Evolutionary conservation across 2,797 vertebrate genomes (phyloP).

Genomic region (Pipistrellus nathusii): DNA sequence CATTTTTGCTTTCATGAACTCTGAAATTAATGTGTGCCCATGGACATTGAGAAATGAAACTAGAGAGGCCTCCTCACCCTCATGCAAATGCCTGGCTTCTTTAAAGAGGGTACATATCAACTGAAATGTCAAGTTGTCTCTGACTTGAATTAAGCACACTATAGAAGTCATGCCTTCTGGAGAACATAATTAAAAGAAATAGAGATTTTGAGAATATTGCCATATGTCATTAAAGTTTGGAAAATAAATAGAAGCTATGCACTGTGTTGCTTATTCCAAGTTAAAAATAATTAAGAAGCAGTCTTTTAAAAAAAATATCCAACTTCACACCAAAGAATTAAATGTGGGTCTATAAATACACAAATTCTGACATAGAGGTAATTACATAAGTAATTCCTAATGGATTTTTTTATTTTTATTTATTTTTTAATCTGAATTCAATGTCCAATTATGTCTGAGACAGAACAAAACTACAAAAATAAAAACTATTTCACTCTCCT

Average conservation of each 20-base stretch:
- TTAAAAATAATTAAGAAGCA: neutral
- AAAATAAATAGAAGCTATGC: conserved; percentile 16
- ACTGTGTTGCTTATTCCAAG: conserved; percentile 29
- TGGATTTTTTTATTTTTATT: neutral
- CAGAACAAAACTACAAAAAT: neutral
- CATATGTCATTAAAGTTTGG: conserved; percentile 42
- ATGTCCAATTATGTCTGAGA: conserved; percentile 2
- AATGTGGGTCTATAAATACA: neutral
- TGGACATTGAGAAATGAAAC: neutral
- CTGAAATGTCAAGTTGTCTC: conserved; percentile 70
- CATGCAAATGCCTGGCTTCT: conserved; percentile 48
- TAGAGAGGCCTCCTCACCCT: conserved; percentile 18
- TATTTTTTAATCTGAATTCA: neutral
- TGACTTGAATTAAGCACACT: conserved; percentile 68
- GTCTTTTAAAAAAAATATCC: neutral
- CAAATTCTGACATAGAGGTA: neutral
- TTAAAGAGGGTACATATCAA: conserved; percentile 60
- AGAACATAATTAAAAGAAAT: conserved; percentile 64
- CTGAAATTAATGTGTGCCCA: conserved; percentile 16
- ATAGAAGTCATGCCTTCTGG: neutral
- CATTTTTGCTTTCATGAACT: neutral
- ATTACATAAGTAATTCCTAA: neutral
- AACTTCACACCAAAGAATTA: neutral
- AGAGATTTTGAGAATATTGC: conserved; percentile 59
- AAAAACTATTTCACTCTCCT: neutral